A percentile compares a stretch with the other conserved stretches of the same genome.
These are phyloP conservation scores for Leucopsar rothschildi DNA, from an alignment of 2,113 vertebrate genomes.

Conservation along the genomic window DNA sequence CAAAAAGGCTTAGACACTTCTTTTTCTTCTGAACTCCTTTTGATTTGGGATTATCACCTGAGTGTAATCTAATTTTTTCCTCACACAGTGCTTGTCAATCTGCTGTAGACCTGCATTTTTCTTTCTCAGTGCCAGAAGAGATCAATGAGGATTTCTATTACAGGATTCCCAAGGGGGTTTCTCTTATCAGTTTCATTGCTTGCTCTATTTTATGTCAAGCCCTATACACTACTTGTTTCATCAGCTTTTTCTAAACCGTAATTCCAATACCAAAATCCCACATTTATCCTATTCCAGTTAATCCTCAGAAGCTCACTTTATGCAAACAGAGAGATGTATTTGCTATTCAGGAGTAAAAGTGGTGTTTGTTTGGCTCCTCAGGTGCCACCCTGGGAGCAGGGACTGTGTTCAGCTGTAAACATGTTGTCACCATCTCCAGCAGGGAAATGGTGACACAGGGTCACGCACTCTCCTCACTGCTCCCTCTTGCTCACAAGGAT, in stretches of 20 bases:
- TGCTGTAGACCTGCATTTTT: background rate
- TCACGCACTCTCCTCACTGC: background rate
- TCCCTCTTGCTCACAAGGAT: background rate
- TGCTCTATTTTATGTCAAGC: background rate
- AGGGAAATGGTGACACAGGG: background rate
- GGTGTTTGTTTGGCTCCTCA: background rate
- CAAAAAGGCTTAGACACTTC: background rate
- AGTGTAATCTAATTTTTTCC: background rate
- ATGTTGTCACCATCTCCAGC: background rate
- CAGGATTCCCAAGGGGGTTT: background rate
- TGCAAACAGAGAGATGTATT: background rate
- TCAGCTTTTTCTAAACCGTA: background rate
- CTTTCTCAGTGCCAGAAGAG: background rate
- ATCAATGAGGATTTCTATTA: background rate
- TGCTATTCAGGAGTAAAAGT: background rate
- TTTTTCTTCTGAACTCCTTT: background rate
- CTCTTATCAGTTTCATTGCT: background rate
- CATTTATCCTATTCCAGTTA: background rate
- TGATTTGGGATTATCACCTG: background rate
- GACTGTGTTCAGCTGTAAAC: background rate
- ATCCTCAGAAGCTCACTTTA: background rate
- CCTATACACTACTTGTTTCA: background rate
- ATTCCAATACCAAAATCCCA: background rate
- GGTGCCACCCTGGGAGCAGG: background rate
- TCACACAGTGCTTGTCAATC: background rate